Evolutionary conservation across 2,113 vertebrate species (phyloP), one percentile per base, ranked within the genome.

Genomic region (Mesoclemmys tuberculata): DNA sequence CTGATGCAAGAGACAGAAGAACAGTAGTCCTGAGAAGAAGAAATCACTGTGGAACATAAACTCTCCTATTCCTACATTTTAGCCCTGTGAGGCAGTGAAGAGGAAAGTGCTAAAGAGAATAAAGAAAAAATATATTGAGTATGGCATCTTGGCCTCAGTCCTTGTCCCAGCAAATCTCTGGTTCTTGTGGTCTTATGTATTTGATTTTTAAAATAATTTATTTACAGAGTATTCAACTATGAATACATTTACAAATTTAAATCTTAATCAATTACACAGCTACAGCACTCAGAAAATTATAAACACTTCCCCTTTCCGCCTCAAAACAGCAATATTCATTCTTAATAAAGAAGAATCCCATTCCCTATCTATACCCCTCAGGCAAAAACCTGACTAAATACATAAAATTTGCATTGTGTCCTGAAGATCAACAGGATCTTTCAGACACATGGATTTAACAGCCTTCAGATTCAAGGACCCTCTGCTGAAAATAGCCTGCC

Each of bases 181-280:
- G 31, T 85, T 46, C 79, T 41, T 1, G n/a, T 27, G 5, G 2
- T 9, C 5, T 21, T 21, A 18, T 5, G 7, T 56, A 19, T 7
- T 51, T 49, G 14, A 27, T 44, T 24, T 46, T 44, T 38, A 78
- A 22, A n/a, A 16, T 10, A 19, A 27, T 79, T 11, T 1, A 38
- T 75, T 91, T 83, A 29, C 27, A 56, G 75, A 21, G 1, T 1
- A 1, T 8, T 1, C 1, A 54, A 16, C 1, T 8, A 58, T 82
- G 22, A 1, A 51, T 1, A 10, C 31, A 31, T 54, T 54, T 64
- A 88, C 31, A 85, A 84, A 31, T 5, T 6, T 75, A 1, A 16
- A 14, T 80, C 2, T 22, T 55, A 87, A 27, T 12, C 35, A 0
- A 3, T 54, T 56, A 38, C 26, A 26, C 64, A 77, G 0, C 3